These are phyloP conservation scores for Unio pictorum DNA, from an alignment of 2,888 invertebrate species.

Conservation along the genomic window DNA sequence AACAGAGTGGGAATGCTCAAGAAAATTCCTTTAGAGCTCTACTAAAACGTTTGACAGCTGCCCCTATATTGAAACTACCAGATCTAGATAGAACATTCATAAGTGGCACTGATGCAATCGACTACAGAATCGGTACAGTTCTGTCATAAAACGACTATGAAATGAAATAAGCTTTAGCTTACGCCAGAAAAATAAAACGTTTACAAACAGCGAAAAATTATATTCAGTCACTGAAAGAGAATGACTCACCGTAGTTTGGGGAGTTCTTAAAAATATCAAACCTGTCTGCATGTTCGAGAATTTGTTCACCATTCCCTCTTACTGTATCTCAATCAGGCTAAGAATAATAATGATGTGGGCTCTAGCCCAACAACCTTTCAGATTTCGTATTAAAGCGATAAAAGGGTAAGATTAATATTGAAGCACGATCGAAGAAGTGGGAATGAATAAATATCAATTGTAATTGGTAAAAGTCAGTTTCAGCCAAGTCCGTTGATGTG, in stretches of 20 bases:
- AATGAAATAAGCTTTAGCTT: conserved; percentile 10
- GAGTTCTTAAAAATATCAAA: neutral
- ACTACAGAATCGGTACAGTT: conserved; percentile 11
- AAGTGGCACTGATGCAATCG: conserved; percentile 12
- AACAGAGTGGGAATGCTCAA: conserved; percentile 14
- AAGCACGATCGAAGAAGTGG: too few relatives aligned
- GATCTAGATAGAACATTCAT: conserved; percentile 3
- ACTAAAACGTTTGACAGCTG: conserved; percentile 1
- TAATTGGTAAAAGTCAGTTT: too few relatives aligned
- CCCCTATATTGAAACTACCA: conserved; percentile 18
- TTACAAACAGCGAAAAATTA: conserved; percentile 10
- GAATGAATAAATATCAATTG: too few relatives aligned
- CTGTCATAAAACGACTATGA: conserved; percentile 20
- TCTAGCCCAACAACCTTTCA: too few relatives aligned
- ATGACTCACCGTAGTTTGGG: conserved; percentile 2
- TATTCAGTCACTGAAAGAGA: conserved; percentile 20
- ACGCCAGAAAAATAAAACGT: conserved; percentile 17
- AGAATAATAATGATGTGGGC: too few relatives aligned
- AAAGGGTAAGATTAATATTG: too few relatives aligned
- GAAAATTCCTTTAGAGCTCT: conserved; percentile 12
- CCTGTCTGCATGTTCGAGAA: neutral
- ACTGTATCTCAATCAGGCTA: too few relatives aligned
- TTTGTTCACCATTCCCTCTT: neutral
- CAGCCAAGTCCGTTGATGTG: too few relatives aligned
- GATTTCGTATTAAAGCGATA: too few relatives aligned